A percentile compares a stretch with the other conserved stretches of the same genome.
Conservation (phyloP, 1,140 invertebrate genomes). For the Bombus fervidus region DNA sequence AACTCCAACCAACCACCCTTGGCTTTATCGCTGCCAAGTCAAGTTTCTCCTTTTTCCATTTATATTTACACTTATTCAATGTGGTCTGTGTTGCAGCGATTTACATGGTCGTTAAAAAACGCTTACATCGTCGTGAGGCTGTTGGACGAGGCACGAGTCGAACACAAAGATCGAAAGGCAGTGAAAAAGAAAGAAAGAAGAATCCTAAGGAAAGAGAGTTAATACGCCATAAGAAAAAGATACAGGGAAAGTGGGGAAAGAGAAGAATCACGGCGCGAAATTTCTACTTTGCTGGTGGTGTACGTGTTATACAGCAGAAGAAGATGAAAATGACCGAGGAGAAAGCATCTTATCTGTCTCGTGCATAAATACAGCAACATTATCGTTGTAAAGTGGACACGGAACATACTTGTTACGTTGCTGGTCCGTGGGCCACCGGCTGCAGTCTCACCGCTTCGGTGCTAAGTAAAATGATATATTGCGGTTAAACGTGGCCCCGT, state of each 20-base stretch:
- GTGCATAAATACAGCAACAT: slow-evolving; percentile 48
- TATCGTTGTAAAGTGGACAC: slow-evolving; percentile 43
- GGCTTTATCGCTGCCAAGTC: too few species aligned
- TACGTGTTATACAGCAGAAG: background rate
- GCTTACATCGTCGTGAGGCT: slow-evolving; percentile 16
- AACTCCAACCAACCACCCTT: background rate
- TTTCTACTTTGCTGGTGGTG: background rate
- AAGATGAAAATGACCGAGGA: background rate
- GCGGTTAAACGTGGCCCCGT: slow-evolving; percentile 61
- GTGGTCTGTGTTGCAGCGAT: background rate
- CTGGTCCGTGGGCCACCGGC: slow-evolving; percentile 31
- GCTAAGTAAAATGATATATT: slow-evolving; percentile 70
- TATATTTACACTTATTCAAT: background rate
- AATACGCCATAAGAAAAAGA: too few species aligned
- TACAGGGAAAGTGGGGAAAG: background rate
- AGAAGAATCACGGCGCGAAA: background rate
- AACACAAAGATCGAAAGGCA: background rate
- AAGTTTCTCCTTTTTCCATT: background rate
- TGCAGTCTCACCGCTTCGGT: slow-evolving; percentile 43
- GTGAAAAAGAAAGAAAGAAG: background rate
- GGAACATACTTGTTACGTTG: slow-evolving; percentile 53
- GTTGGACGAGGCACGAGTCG: background rate
- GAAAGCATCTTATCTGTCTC: slow-evolving; percentile 24
- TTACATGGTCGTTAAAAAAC: slow-evolving; percentile 35
- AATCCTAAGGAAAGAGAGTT: background rate